A percentile compares a stretch with the other conserved stretches of the same genome.
Conservation (phyloP, 2,113 vertebrate species). For the Eudyptes chrysolophus region DNA sequence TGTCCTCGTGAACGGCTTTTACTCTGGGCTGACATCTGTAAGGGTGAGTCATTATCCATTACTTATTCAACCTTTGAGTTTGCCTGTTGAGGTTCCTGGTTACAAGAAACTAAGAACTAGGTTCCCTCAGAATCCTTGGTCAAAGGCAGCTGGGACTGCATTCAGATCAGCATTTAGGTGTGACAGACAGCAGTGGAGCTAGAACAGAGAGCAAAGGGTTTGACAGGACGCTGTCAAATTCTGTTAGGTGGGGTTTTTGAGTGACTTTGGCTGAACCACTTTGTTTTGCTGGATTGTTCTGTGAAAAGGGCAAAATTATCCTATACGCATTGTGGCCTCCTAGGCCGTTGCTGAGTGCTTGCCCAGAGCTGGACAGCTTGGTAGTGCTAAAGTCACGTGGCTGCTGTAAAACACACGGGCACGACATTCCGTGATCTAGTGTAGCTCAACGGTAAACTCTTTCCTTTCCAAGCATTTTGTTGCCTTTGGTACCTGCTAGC, state of each 20-base stretch:
- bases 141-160: background rate
- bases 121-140: background rate
- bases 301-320: background rate
- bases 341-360: background rate
- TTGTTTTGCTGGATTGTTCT: background rate
- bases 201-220: background rate
- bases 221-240: background rate
- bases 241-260: fast-evolving
- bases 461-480: background rate
- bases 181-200: background rate
- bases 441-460: background rate
- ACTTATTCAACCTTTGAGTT: background rate
- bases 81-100: background rate
- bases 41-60: background rate
- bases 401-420: background rate
- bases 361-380: background rate
- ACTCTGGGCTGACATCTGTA: background rate
- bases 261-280: background rate
- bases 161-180: fast-evolving
- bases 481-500: constrained; percentile 28
- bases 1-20: background rate
- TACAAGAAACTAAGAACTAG: background rate
- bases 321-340: fast-evolving
- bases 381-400: background rate
- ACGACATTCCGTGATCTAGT: background rate